These are phyloP conservation scores for Eremophila alpestris DNA, from an alignment of 2,797 vertebrate species.

Conservation along the genomic window DNA sequence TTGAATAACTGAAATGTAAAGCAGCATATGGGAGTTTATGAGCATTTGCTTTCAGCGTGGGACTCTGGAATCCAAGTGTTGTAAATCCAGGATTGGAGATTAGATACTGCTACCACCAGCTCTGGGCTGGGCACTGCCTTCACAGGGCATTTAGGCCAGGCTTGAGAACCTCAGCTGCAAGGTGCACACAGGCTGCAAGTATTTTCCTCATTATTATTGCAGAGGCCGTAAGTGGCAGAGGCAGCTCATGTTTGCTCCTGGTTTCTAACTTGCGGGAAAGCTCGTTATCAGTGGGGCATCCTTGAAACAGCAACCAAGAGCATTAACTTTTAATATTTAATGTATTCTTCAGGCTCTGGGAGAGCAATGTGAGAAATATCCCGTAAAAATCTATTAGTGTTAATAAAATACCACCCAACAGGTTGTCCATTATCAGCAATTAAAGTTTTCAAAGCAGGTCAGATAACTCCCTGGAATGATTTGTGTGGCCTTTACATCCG, in stretches of 20 bases:
- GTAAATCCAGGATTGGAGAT: neutral
- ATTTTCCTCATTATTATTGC: conserved; percentile 60
- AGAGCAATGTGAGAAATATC: conserved; percentile 75
- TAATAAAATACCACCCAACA: conserved; percentile 77
- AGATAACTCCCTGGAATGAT: conserved; percentile 52
- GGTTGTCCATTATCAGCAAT: conserved; percentile 75
- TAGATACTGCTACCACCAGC: neutral
- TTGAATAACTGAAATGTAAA: conserved; percentile 48
- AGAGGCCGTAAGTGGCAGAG: conserved; percentile 51
- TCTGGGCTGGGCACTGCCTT: neutral
- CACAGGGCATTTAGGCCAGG: neutral
- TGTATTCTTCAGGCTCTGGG: conserved; percentile 69
- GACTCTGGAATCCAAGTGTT: neutral
- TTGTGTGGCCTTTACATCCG: conserved; percentile 45
- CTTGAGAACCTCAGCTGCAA: neutral
- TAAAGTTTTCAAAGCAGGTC: conserved; percentile 69
- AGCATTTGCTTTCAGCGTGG: neutral
- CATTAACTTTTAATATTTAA: conserved; percentile 77
- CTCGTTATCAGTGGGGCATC: conserved; percentile 66
- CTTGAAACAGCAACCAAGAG: conserved; percentile 71
- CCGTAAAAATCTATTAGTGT: conserved; percentile 76
- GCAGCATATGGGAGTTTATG: neutral
- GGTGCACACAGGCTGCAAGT: neutral
- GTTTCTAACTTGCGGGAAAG: conserved; percentile 75
- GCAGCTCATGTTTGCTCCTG: conserved; percentile 22